Evolutionary conservation across 2,888 invertebrate genomes (phyloP).

Genomic region (Melangyna quadrimaculata): DNA sequence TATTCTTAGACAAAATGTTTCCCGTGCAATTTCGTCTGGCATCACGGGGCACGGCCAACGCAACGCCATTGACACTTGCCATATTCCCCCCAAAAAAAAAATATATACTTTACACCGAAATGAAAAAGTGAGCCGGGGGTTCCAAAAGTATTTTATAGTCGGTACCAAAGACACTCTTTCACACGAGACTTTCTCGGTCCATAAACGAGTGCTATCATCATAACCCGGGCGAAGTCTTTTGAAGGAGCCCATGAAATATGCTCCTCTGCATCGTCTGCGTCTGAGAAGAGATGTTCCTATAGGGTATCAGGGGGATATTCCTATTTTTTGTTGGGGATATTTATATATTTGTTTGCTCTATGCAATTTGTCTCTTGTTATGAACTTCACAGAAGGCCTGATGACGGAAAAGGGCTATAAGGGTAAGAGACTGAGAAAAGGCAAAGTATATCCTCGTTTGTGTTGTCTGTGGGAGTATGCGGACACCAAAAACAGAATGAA

Average conservation of each 20-base stretch:
- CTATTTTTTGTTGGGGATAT: constrained; percentile 30
- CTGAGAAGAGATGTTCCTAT: background rate
- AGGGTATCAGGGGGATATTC: background rate
- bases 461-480: constrained; percentile 45
- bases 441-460: constrained; percentile 13
- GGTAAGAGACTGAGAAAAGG: background rate
- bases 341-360: constrained; percentile 32
- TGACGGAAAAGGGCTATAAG: constrained; percentile 36
- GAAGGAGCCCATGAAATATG: constrained; percentile 56
- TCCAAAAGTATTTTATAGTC: constrained; percentile 9
- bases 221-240: constrained; percentile 42
- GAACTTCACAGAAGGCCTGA: constrained; percentile 64
- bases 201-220: constrained; percentile 53
- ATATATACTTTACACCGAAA: background rate
- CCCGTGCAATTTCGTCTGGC: constrained; percentile 24
- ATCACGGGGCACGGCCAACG: constrained; percentile 14
- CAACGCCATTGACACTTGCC: constrained; percentile 19
- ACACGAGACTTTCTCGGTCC: constrained; percentile 20
- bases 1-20: constrained; percentile 14
- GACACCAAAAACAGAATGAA: constrained; percentile 43
- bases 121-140: background rate
- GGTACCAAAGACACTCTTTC: constrained; percentile 22
- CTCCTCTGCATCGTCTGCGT: constrained; percentile 26
- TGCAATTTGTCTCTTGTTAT: constrained; percentile 72
- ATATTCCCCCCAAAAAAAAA: background rate